Evolutionary conservation across 1,140 invertebrate species (phyloP), one percentile per base, ranked within the genome.

Genomic region (Diorhabda sublineata): DNA sequence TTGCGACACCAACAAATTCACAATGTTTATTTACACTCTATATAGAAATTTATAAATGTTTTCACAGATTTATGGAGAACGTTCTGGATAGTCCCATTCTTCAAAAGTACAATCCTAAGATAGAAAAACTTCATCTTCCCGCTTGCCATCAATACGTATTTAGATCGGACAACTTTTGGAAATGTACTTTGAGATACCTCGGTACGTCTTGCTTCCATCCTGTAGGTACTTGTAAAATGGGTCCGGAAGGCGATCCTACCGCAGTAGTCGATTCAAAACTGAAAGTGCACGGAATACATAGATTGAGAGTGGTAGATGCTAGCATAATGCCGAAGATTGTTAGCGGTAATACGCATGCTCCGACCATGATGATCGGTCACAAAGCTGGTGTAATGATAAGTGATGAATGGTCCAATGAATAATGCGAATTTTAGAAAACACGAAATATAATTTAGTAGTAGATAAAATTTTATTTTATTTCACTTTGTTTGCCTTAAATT

Each of bases 121-220:
- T 92, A 7, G 85, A 87, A 64, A 83, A 87, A 2, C 78, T 83
- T 0, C 83, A 84, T 5, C 82, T 92, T 4, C 84, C 87, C n/a
- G 86, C 85, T 1, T 93, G 92, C 80, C 77, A 75, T 66, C 83
- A 87, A 43, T 84, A 85, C 56, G 75, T 81, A 0, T 88, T 88
- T 74, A 86, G 86, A 43, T 87, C 87, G 2, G 88, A 91, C 47
- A 82, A 84, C 0, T 90, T 90, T 74, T 91, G 88, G 87, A 78
- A 78, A 59, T 92, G 90, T 75, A 85, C 86, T 7, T 82, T 89
- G 3, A 83, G 82, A 45, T 83, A 89, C 67, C 85, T 89, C 77
- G 85, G 85, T 2, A 87, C 87, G 52, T 91, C 89, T n/a, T 79
- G 92, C 56, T 90, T 90, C 65, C 92, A 94, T 80, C 91, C 92